Evolutionary conservation across 2,888 invertebrate genomes (phyloP).

Genomic region (Pandemis cinnamomeana): DNA sequence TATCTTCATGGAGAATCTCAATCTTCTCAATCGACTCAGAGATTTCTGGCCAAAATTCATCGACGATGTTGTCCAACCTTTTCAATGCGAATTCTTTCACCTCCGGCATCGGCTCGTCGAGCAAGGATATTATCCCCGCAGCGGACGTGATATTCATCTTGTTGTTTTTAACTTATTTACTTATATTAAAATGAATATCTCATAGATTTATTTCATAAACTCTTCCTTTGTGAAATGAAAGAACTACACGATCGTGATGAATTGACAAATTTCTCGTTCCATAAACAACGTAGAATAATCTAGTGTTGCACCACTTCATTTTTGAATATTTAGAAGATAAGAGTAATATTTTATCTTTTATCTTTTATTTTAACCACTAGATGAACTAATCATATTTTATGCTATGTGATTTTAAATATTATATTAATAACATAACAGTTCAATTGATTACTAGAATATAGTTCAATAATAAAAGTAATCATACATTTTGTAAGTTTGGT

Average conservation of each 20-base stretch:
- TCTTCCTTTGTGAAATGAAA: slow-evolving; percentile 48
- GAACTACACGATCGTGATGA: slow-evolving; percentile 60
- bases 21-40: slow-evolving; percentile 99
- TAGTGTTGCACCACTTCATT: background rate
- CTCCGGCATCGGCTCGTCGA: slow-evolving; percentile 97
- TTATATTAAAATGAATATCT: slow-evolving; percentile 34
- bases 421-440: no score
- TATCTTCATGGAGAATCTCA: slow-evolving; percentile 98
- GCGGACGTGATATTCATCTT: slow-evolving; percentile 83
- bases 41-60: slow-evolving; percentile 99
- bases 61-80: slow-evolving; percentile 96
- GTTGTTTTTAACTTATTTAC: slow-evolving; percentile 45
- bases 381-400: no score
- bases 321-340: no score
- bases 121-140: slow-evolving; percentile 97
- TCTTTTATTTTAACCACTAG: no score
- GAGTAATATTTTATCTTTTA: no score
- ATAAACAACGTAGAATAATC: slow-evolving; percentile 51
- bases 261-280: slow-evolving; percentile 74
- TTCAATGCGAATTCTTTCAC: slow-evolving; percentile 96
- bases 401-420: no score
- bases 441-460: no score
- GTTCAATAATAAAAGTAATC: no score
- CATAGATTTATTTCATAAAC: slow-evolving; percentile 33
- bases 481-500: no score